A percentile compares a stretch with the other conserved stretches of the same genome.
phyloP scores from a whole-genome alignment of 2,888 invertebrate genomes.

The Stegophylla sp. region DNA sequence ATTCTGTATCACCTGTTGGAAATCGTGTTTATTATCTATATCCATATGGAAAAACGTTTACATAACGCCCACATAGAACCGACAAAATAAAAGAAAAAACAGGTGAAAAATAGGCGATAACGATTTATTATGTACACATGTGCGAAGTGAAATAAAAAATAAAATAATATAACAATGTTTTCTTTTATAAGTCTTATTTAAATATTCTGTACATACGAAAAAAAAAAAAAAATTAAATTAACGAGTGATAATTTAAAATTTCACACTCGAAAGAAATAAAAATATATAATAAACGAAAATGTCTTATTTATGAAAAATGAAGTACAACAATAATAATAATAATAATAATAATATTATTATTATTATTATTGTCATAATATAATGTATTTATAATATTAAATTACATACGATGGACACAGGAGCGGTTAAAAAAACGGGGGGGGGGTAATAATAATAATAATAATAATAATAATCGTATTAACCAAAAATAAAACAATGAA shows the following conservation, averaged over 20 bases:
- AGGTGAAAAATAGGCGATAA: constrained; percentile 46
- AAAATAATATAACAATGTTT: constrained; percentile 56
- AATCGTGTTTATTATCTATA: too few species aligned
- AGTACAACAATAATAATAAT: constrained; percentile 1
- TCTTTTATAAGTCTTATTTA: constrained; percentile 56
- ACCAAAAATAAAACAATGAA: constrained; percentile 39
- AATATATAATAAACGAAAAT: neutral
- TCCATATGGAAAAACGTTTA: too few species aligned
- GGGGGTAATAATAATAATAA: neutral
- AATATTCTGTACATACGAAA: constrained; percentile 38
- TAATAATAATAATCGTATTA: constrained; percentile 29
- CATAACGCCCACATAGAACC: neutral
- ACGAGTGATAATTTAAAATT: neutral
- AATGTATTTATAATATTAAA: neutral
- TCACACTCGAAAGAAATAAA: neutral
- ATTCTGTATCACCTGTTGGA: too few species aligned
- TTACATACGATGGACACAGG: neutral
- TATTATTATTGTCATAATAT: neutral
- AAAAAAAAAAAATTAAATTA: neutral
- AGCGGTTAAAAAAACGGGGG: neutral
- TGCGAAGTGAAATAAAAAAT: constrained; percentile 54
- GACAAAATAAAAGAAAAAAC: constrained; percentile 8
- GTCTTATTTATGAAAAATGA: neutral
- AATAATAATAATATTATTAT: neutral
- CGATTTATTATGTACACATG: constrained; percentile 56